Percentiles rank a stretch among this genome's conserved stretches.
Conservation (phyloP, 2,888 invertebrate genomes). For the Pantelozetes paolii region DNA sequence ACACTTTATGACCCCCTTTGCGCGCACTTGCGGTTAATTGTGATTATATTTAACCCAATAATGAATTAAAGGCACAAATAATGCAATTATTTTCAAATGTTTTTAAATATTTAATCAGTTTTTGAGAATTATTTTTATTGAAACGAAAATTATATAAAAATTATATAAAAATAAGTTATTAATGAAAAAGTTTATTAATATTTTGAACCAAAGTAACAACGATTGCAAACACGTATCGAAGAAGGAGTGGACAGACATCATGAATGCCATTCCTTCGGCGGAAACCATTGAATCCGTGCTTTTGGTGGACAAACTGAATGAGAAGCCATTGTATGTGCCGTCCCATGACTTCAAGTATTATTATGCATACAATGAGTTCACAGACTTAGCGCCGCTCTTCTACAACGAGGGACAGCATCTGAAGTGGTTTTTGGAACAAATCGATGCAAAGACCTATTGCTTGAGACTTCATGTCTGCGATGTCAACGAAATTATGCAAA, state of each 20-base stretch:
- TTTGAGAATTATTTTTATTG: too few species aligned
- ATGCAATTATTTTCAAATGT: too few species aligned
- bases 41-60: too few species aligned
- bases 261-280: not conserved
- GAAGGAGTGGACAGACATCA: conserved; percentile 23
- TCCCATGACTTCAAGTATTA: conserved; percentile 3
- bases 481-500: not conserved
- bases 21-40: too few species aligned
- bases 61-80: too few species aligned
- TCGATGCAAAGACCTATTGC: not conserved
- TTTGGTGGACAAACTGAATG: conserved; percentile 20
- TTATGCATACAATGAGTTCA: not conserved
- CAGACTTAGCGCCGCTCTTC: not conserved
- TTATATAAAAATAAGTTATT: too few species aligned
- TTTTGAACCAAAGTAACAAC: too few species aligned
- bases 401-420: not conserved
- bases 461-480: conserved; percentile 31
- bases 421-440: not conserved
- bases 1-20: too few species aligned
- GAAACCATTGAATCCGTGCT: not conserved
- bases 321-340: conserved; percentile 23
- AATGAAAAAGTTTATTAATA: too few species aligned
- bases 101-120: too few species aligned
- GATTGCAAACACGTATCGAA: conserved; percentile 32
- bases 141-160: too few species aligned